These are phyloP conservation scores for Triplophysa bombifrons DNA, from an alignment of 2,797 vertebrate species.

Conservation along the genomic window DNA sequence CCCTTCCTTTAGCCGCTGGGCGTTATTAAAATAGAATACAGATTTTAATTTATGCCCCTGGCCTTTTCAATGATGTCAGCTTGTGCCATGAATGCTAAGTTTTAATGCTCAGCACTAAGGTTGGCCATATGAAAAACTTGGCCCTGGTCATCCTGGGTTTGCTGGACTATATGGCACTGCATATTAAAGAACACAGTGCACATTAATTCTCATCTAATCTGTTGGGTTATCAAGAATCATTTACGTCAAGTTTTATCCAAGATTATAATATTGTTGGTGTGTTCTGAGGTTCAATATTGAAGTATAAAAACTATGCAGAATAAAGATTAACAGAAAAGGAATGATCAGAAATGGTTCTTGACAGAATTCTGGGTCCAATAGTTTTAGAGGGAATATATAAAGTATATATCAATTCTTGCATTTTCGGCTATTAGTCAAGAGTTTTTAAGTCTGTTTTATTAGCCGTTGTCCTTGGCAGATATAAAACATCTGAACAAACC, in stretches of 20 bases:
- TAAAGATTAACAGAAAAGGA: too few relatives aligned
- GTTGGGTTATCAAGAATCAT: not conserved
- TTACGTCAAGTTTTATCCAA: not conserved
- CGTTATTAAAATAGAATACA: slow-evolving; percentile 9
- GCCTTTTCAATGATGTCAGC: slow-evolving; percentile 28
- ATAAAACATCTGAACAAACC: too few relatives aligned
- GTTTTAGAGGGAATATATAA: too few relatives aligned
- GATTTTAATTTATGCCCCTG: slow-evolving; percentile 21
- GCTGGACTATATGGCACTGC: not conserved
- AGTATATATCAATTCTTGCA: too few relatives aligned
- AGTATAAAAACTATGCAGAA: not conserved
- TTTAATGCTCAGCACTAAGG: slow-evolving; percentile 6
- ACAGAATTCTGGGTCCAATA: too few relatives aligned
- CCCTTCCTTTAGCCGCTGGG: slow-evolving; percentile 33
- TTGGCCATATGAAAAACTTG: not conserved
- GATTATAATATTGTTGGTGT: not conserved
- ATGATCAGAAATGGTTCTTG: too few relatives aligned
- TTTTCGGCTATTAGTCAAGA: too few relatives aligned
- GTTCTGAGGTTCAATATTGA: not conserved
- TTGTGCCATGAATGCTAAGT: slow-evolving; percentile 14
- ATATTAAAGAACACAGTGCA: not conserved
- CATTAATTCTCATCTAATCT: slow-evolving; percentile 10
- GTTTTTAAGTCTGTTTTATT: not conserved
- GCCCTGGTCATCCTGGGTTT: slow-evolving; percentile 13
- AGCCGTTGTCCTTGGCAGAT: too few relatives aligned